Conservation (phyloP, 2,797 vertebrate genomes). For the Gouania willdenowi region DNA sequence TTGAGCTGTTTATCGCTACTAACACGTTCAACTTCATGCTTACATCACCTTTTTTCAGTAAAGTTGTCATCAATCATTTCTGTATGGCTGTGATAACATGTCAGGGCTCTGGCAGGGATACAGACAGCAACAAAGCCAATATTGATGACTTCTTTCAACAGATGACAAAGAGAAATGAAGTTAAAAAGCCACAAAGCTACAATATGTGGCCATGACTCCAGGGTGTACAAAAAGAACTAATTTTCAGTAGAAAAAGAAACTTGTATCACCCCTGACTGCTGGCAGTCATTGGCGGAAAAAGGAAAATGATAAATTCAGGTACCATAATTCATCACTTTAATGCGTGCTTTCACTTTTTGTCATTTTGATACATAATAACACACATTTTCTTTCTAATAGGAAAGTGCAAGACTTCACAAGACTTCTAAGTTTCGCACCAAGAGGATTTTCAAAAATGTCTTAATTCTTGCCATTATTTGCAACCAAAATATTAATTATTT, state of each 20-base stretch:
- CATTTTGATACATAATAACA: slow-evolving; percentile 11
- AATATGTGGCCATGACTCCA: slow-evolving; percentile 54
- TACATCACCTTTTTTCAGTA: slow-evolving; percentile 5
- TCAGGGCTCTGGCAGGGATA: slow-evolving; percentile 45
- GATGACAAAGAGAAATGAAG: slow-evolving; percentile 60
- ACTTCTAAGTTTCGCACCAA: background rate
- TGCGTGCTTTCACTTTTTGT: slow-evolving; percentile 18
- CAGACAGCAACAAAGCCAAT: slow-evolving; percentile 40
- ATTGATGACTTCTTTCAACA: slow-evolving; percentile 67
- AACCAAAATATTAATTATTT: too few species aligned
- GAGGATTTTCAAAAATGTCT: too few species aligned
- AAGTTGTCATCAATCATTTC: slow-evolving; percentile 38
- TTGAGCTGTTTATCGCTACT: background rate
- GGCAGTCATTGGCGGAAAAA: slow-evolving; percentile 56
- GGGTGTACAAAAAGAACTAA: slow-evolving; percentile 61
- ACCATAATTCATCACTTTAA: slow-evolving; percentile 61
- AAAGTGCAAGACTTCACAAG: background rate
- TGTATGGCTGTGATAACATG: slow-evolving; percentile 33
- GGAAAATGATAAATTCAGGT: slow-evolving; percentile 44
- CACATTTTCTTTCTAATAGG: slow-evolving; percentile 13
- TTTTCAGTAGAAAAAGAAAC: slow-evolving; percentile 69
- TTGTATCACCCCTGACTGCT: slow-evolving; percentile 64
- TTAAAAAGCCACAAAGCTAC: slow-evolving; percentile 23
- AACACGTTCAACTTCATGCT: slow-evolving; percentile 16
- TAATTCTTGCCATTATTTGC: too few species aligned